phyloP scores from a whole-genome alignment of 2,113 vertebrate genomes.

The Tretioscincus oriximinensis region DNA sequence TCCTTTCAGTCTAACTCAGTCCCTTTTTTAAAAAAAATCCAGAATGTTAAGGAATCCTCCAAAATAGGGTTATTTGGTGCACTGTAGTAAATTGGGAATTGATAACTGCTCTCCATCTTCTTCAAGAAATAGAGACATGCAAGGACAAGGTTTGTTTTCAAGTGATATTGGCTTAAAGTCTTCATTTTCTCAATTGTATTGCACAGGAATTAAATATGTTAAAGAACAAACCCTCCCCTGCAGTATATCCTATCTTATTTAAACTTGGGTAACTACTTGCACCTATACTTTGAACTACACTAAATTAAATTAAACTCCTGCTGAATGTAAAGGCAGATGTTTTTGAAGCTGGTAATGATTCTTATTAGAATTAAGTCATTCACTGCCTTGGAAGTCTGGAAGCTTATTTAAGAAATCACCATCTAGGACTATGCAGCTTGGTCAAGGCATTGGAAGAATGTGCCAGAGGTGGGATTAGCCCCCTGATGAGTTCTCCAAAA shows the following conservation, averaged over 20 bases:
- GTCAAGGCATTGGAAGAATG: conserved; percentile 1
- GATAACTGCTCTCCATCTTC: background rate
- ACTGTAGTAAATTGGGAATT: background rate
- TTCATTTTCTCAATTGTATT: background rate
- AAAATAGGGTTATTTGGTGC: too few species aligned
- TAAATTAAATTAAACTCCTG: too few species aligned
- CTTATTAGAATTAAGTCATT: background rate
- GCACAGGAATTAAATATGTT: background rate
- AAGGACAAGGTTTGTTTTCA: background rate
- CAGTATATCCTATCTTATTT: background rate
- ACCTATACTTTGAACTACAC: too few species aligned
- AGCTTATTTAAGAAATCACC: conserved; percentile 9
- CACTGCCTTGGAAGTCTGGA: background rate
- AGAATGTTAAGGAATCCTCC: too few species aligned
- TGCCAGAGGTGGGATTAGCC: conserved; percentile 9
- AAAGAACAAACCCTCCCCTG: background rate
- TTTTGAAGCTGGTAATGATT: background rate
- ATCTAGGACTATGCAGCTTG: background rate
- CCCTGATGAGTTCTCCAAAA: conserved; percentile 11
- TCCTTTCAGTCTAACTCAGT: too few species aligned
- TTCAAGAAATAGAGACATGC: background rate
- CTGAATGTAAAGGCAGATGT: too few species aligned
- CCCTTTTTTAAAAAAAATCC: too few species aligned
- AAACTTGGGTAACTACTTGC: background rate
- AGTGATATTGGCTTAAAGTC: background rate